Evolutionary conservation across 2,797 vertebrate genomes (phyloP), one percentile per base, ranked within the genome.

Genomic region (Ataeniobius toweri): DNA sequence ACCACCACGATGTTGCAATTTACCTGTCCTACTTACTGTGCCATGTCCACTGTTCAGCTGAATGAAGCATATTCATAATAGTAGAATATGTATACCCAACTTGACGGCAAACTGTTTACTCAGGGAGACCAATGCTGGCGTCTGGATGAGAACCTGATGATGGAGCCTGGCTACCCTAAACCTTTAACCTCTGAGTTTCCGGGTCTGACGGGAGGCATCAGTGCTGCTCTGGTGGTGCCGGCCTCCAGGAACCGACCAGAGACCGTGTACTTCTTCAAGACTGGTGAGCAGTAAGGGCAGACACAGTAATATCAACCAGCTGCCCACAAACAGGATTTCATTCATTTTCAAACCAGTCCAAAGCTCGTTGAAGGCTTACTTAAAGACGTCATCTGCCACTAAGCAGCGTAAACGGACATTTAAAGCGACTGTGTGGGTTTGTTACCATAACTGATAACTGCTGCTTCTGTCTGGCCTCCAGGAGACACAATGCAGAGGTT

Each of bases 261-360:
- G 92, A 94, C 94, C 0, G 94, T 98, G 0, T 96, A 95, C 89
- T 98, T 99, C 92, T 98, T 98, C 85, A 98, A 96, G 91, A 95
- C 86, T 85, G 96, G 97, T 98, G 91, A 88, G 71, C 22, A 70
- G 31, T 0, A 56, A 22, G 16, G 0, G 36, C 20, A 61, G 24
- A 24, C 22, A 24, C 31, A 24, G 69, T 3, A 2, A 51, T 20
- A 2, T 16, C 16, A 12, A 22, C 51, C 51, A 53, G 51, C 48
- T 18, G 16, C 10, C 26, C 26, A 10, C n/a, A 53, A 9, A 71
- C 18, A n/a, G 5, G 58, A 63, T 14, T 20, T 6, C 3, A 20
- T 12, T 58, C 24, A 58, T 58, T 4, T 58, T n/a, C 9, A 58
- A 58, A 24, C 53, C 7, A 28, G 14, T 56, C 8, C n/a, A 12